phyloP scores from a whole-genome alignment of 2,797 vertebrate species.

The Pseudotriccus pelzelni region DNA sequence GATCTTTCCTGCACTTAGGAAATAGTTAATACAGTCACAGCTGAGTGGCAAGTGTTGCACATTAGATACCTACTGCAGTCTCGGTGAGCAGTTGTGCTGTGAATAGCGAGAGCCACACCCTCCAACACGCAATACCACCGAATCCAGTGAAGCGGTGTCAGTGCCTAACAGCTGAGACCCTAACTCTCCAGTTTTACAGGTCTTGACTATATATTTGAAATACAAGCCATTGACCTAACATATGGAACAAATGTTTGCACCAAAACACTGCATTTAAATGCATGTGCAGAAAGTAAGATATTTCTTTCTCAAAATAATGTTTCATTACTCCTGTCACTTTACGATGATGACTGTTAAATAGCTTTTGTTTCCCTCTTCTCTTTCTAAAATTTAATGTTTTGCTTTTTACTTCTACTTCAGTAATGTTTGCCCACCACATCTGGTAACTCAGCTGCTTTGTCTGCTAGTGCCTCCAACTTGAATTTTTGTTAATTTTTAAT shows the following conservation, averaged over 20 bases:
- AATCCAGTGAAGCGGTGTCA: background rate
- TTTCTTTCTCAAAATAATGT: background rate
- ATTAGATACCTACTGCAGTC: background rate
- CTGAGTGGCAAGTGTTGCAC: background rate
- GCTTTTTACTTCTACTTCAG: background rate
- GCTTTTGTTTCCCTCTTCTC: background rate
- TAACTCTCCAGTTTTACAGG: background rate
- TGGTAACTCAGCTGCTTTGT: background rate
- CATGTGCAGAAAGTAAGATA: background rate
- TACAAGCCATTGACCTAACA: background rate
- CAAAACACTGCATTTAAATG: background rate
- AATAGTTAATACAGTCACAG: background rate
- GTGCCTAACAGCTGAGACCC: background rate
- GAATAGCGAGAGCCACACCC: background rate
- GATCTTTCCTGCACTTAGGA: background rate
- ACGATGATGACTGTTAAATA: background rate
- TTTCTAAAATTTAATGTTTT: background rate
- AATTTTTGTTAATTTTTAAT: background rate
- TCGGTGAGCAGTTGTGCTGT: background rate
- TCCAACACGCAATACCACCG: background rate
- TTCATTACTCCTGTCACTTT: background rate
- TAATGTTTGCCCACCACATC: background rate
- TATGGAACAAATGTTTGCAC: background rate
- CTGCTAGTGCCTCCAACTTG: background rate
- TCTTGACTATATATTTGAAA: background rate